A percentile compares a stretch with the other conserved stretches of the same genome.
Evolutionary conservation across 1,140 invertebrate genomes (phyloP).

Genomic region (Drosophila pruinosa): DNA sequence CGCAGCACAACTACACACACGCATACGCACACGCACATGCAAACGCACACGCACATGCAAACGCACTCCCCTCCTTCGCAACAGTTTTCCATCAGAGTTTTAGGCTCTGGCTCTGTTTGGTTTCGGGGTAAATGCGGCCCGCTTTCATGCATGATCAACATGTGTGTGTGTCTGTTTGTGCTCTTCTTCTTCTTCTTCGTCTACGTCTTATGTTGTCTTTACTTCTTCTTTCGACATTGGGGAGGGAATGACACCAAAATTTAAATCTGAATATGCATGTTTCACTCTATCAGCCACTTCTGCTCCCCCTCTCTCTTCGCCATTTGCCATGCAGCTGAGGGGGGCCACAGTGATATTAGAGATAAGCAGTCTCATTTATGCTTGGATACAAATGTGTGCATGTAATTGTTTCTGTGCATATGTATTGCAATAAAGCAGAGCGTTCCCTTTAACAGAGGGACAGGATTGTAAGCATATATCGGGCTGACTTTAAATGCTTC

Average conservation of each 20-base stretch:
- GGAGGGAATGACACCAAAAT: conserved; percentile 26
- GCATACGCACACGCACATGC: not conserved
- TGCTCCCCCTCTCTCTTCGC: not conserved
- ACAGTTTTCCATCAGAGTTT: conserved; percentile 19
- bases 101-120: conserved; percentile 30
- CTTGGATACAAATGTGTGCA: conserved; percentile 8
- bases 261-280: conserved; percentile 42
- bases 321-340: not conserved
- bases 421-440: not conserved
- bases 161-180: conserved; percentile 28
- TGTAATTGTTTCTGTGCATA: not conserved
- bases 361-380: conserved; percentile 40
- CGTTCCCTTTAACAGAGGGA: conserved; percentile 22
- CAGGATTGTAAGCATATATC: conserved; percentile 16
- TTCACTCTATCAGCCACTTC: not conserved
- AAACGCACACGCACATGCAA: not conserved
- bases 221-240: conserved; percentile 10
- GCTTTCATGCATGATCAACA: conserved; percentile 50
- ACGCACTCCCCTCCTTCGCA: not conserved
- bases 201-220: conserved; percentile 1
- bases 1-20: not conserved
- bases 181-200: conserved; percentile 6
- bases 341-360: conserved; percentile 35
- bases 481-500: not conserved
- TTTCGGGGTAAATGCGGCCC: conserved; percentile 35